Conservation (phyloP, 2,113 vertebrate genomes). For the Microtus oregoni region DNA sequence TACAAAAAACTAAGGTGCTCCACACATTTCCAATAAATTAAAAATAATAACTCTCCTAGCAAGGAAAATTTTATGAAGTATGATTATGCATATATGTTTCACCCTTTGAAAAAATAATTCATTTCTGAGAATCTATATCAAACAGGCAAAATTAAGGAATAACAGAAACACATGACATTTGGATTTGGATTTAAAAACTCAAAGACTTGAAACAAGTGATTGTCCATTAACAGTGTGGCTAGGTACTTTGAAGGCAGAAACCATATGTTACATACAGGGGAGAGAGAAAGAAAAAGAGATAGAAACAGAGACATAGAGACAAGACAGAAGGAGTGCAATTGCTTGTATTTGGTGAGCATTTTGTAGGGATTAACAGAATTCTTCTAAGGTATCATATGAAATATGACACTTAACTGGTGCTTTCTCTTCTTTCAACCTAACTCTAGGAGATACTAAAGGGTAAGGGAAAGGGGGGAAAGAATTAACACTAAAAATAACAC, state of each 20-base stretch:
- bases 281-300: background rate
- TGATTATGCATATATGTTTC: background rate
- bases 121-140: background rate
- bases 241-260: background rate
- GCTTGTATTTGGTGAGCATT: background rate
- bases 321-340: background rate
- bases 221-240: background rate
- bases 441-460: background rate
- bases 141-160: background rate
- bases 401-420: background rate
- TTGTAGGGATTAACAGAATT: background rate
- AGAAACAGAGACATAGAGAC: background rate
- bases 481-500: background rate
- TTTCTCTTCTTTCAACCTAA: background rate
- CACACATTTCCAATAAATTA: background rate
- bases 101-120: background rate
- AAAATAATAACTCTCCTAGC: background rate
- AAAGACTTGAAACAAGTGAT: slow-evolving; percentile 1
- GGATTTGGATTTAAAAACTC: background rate
- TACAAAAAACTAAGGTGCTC: background rate
- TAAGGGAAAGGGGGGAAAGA: background rate
- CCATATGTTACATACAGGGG: background rate
- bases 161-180: background rate
- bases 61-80: background rate
- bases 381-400: background rate